phyloP scores from a whole-genome alignment of 2,113 vertebrate genomes.

The Typhlomys cinereus region DNA sequence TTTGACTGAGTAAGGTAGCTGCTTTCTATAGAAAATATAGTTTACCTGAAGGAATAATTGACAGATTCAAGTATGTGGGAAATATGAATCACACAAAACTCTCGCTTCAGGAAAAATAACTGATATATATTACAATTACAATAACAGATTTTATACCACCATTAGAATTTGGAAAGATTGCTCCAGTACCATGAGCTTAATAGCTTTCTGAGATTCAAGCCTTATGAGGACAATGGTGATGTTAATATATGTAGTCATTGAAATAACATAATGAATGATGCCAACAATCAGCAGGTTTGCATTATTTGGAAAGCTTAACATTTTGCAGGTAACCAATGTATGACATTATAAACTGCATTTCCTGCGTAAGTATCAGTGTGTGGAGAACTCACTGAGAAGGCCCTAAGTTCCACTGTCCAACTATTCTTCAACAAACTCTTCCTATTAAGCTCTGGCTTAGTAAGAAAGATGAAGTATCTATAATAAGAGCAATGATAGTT shows the following conservation, averaged over 20 bases:
- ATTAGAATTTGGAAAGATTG: slow-evolving; percentile 16
- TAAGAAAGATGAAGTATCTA: slow-evolving; percentile 43
- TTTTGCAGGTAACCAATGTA: slow-evolving; percentile 1
- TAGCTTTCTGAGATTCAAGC: not conserved
- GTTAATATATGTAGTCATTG: not conserved
- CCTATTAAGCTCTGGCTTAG: not conserved
- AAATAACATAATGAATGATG: not conserved
- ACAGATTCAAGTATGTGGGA: slow-evolving; percentile 12
- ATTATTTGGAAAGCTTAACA: not conserved
- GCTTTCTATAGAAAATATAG: not conserved
- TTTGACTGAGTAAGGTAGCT: not conserved
- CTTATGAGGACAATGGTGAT: not conserved
- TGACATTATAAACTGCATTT: slow-evolving; percentile 31
- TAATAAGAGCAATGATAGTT: not conserved
- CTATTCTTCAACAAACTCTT: not conserved
- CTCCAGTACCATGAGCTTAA: not conserved
- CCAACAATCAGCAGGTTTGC: not conserved
- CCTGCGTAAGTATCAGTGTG: not conserved
- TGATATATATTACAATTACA: not conserved
- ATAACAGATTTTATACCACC: not conserved
- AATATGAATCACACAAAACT: not conserved
- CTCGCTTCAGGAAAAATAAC: slow-evolving; percentile 5
- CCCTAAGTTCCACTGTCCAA: not conserved
- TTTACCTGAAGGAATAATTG: slow-evolving; percentile 17
- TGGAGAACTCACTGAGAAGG: not conserved